These are phyloP conservation scores for Galagoides demidoff DNA, from an alignment of 2,797 vertebrate genomes.

Conservation along the genomic window DNA sequence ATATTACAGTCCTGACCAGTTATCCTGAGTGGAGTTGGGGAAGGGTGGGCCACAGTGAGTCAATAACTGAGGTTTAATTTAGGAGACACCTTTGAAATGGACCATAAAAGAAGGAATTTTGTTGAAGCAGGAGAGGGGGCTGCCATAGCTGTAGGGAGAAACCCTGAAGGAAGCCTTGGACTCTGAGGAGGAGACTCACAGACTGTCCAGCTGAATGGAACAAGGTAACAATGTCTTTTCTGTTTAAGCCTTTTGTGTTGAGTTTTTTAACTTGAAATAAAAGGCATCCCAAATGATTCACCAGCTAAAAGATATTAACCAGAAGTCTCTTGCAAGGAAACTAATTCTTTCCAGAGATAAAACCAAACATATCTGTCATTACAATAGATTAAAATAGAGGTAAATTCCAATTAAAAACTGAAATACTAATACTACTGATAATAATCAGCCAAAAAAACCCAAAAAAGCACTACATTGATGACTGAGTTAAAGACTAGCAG, in stretches of 20 bases:
- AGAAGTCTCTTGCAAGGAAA: too few species aligned
- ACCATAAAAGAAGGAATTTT: background rate
- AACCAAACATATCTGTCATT: background rate
- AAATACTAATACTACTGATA: background rate
- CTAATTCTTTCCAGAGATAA: background rate
- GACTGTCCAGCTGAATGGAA: background rate
- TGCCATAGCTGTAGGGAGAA: background rate
- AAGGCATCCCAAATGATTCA: background rate
- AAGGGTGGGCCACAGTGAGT: background rate
- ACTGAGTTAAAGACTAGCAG: background rate
- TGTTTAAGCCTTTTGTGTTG: background rate
- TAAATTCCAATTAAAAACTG: slow-evolving; percentile 11
- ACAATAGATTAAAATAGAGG: background rate
- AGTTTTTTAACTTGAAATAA: background rate
- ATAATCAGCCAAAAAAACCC: background rate
- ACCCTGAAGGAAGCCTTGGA: background rate
- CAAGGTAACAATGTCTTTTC: background rate
- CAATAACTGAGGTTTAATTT: background rate
- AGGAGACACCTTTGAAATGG: background rate
- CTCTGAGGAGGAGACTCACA: background rate
- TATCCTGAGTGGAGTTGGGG: background rate
- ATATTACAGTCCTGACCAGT: background rate
- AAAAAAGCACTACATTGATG: background rate
- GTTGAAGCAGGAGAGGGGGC: background rate
- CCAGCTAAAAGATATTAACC: background rate